Evolutionary conservation across 2,113 vertebrate species (phyloP), one percentile per base, ranked within the genome.

Genomic region (Thomomys bottae): DNA sequence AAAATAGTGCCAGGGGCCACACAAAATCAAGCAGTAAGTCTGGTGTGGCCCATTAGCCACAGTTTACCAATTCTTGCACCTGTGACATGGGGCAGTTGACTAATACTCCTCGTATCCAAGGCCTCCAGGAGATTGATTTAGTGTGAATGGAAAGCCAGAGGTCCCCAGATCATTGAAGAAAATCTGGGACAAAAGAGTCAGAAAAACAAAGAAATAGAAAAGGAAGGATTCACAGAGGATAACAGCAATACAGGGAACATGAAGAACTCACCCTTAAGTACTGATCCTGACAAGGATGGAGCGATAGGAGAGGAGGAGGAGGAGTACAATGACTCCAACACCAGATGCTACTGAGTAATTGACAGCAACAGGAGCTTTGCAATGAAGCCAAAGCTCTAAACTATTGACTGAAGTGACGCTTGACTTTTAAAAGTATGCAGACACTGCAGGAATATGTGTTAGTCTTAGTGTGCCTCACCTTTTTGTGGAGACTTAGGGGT

Each of bases 171-270:
- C 26, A 26, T 34, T 63, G 6, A 72, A 67, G 14, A 73, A 63
- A 75, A 21, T 45, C 64, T 91, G 61, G 57, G 45, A 67, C 0
- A 30, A 11, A 23, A 59, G 17, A 85, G 34, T 81, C 20, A 30
- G 64, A 84, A 72, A 72, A 92, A 76, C 72, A 76, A 72, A 93
- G 7, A 89, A 93, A 81, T 14, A 71, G 34, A 38, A 80, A 68
- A 57, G 63, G 32, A 82, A 4, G 28, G 38, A 11, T 26, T 78
- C 28, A 40, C 1, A 17, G 21, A 8, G 18, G 87, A 67, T 3
- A 89, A 72, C 89, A 67, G 5, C 40, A 75, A 57, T 34, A 34
- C 45, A 68, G 32, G 32, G 9, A 63, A 1, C 26, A 76, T 40
- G 71, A 76, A 49, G 75, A 76, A 83, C 3, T 30, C 12, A n/a